A percentile compares a stretch with the other conserved stretches of the same genome.
phyloP scores from a whole-genome alignment of 2,888 invertebrate species.

The Nasonovia ribisnigri region DNA sequence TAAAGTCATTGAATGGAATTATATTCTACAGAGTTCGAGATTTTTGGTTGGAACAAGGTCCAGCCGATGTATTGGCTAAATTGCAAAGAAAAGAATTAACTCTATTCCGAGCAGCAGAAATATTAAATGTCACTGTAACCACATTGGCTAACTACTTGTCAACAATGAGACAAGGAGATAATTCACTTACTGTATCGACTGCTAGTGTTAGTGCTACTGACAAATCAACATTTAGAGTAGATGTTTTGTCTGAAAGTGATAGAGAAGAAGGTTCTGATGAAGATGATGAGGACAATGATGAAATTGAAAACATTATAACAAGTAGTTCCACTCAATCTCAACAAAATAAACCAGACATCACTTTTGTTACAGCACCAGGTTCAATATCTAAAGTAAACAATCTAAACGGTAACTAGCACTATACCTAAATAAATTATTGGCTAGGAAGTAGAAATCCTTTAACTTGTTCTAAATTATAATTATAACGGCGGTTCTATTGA shows the following conservation, averaged over 20 bases:
- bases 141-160: constrained; percentile 80
- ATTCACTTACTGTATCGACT: constrained; percentile 64
- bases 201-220: constrained; percentile 20
- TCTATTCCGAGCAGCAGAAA: constrained; percentile 80
- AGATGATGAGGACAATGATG: constrained; percentile 71
- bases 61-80: constrained; percentile 80
- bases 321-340: constrained; percentile 67
- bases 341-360: constrained; percentile 73
- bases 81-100: constrained; percentile 81
- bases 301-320: constrained; percentile 66
- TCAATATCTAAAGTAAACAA: constrained; percentile 72
- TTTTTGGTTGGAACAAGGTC: constrained; percentile 84
- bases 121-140: constrained; percentile 81
- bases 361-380: constrained; percentile 71
- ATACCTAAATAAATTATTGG: constrained; percentile 4
- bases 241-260: constrained; percentile 66
- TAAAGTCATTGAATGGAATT: neutral
- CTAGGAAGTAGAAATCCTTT: neutral
- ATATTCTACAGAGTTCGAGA: constrained; percentile 74
- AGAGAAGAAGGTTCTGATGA: constrained; percentile 70
- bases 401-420: constrained; percentile 65
- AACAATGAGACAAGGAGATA: constrained; percentile 72
- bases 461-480: constrained; percentile 31
- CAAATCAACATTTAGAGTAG: constrained; percentile 34
- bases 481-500: constrained; percentile 13